These are phyloP conservation scores for Plectrocnemia conspersa DNA, from an alignment of 1,140 invertebrate genomes.

Conservation along the genomic window DNA sequence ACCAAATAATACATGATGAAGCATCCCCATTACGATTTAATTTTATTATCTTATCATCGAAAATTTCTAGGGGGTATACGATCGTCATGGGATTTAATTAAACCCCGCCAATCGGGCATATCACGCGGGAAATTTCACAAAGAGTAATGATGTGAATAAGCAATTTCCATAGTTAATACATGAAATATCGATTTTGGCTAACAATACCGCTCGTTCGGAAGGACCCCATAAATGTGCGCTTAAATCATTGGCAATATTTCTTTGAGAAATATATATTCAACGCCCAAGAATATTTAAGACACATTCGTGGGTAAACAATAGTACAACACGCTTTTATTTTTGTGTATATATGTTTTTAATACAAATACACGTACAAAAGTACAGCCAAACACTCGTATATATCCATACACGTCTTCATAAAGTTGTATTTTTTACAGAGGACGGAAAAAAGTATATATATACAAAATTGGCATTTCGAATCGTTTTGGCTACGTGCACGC, in stretches of 20 bases:
- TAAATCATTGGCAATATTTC: conserved; percentile 6
- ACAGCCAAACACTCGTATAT: too few relatives aligned
- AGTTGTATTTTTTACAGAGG: conserved; percentile 3
- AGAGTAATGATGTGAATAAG: not conserved
- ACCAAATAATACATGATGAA: too few relatives aligned
- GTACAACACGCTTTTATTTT: too few relatives aligned
- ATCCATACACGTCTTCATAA: conserved; percentile 6
- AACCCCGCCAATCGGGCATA: not conserved
- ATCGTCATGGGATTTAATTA: conserved; percentile 8
- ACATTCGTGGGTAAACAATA: not conserved
- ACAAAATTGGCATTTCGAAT: not conserved
- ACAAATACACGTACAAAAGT: too few relatives aligned
- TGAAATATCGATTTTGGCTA: conserved; percentile 6
- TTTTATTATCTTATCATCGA: too few relatives aligned
- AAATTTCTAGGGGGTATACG: too few relatives aligned
- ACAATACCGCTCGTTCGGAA: conserved; percentile 2
- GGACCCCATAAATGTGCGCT: not conserved
- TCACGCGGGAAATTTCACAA: not conserved
- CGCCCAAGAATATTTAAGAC: conserved; percentile 1
- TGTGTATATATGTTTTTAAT: too few relatives aligned
- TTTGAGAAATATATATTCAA: not conserved
- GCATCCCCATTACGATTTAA: too few relatives aligned
- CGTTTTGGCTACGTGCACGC: conserved; percentile 1
- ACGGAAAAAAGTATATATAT: not conserved
- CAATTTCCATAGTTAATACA: not conserved